Base-by-base conservation (phyloP, 1,140 invertebrate genomes). In the Drosophila cardini region DNA sequence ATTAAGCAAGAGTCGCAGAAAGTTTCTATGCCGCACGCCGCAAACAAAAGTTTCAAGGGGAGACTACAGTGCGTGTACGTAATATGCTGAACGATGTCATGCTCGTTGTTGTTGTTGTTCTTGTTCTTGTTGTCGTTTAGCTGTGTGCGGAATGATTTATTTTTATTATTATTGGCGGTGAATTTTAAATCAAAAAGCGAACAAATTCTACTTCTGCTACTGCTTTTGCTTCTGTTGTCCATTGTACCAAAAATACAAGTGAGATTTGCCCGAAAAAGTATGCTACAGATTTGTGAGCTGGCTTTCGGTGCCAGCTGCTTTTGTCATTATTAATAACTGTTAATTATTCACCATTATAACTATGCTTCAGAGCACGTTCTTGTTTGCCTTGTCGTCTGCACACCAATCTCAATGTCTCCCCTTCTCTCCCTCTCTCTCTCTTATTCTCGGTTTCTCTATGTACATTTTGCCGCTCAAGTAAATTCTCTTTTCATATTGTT, bases 271-370 rank as follows among this genome's bases (percentile, higher is more conserved):
- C 71, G 40, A 67, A 80, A 80, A 83, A 84, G 56, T 73, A 67
- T 72, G 77, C 81, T 74, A 86, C 65, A 65, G 64, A 81, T 72
- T 70, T 81, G 82, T 78, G 65, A 71, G 82, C 65, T 70, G 77
- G 68, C 65, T 73, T 55, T 77, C 45, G 57, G 73, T 63, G 77
- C 71, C 86, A 90, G 86, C 86, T 90, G 86, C 76, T 83, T 86
- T 90, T 90, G 86, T 90, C 86, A 86, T 90, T 90, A 90, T 90
- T 90, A 90, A 90, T 90, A 90, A 86, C 86, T 90, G 86, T 90
- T 90, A 90, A 90, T 90, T 90, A 90, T 90, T 90, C 86, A 90
- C 82, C 82, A 90, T 86, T 82, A 90, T 80, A 82, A 72, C 82
- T 77, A 73, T 85, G 78, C 70, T 70, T 43, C 53, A 34, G 55